Conservation (phyloP, 2,888 invertebrate genomes). For the Patella ulyssiponensis region DNA sequence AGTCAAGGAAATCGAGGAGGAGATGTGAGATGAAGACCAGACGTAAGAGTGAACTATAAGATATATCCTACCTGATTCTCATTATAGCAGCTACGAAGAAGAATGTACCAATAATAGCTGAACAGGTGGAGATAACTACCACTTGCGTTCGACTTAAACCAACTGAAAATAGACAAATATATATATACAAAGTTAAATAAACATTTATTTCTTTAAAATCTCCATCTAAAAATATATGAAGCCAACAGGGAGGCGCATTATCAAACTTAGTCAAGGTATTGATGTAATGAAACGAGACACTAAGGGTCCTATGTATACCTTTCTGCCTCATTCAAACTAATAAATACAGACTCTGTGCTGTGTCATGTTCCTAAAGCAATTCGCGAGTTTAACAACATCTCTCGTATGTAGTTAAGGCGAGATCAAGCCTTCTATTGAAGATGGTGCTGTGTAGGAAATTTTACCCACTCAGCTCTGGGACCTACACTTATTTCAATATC, state of each 20-base stretch:
- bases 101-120: conserved; percentile 61
- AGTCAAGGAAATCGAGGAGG: no score
- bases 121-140: conserved; percentile 63
- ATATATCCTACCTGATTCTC: conserved; percentile 54
- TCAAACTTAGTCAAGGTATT: no score
- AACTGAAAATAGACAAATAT: conserved; percentile 35
- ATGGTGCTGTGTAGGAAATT: no score
- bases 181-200: no score
- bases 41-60: neutral
- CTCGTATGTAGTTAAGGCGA: no score
- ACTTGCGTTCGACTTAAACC: conserved; percentile 61
- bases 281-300: neutral
- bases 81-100: conserved; percentile 61
- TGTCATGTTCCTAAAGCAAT: no score
- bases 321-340: neutral
- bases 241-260: no score
- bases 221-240: neutral
- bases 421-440: no score
- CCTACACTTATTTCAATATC: neutral
- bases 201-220: neutral
- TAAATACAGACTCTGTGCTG: neutral
- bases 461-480: neutral
- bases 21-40: no score
- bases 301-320: neutral
- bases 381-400: no score